Evolutionary conservation across 64 coral and sea anemone genomes (phyloP), one percentile per base, ranked within the genome.

Genomic region (Astreopora myriophthalma): DNA sequence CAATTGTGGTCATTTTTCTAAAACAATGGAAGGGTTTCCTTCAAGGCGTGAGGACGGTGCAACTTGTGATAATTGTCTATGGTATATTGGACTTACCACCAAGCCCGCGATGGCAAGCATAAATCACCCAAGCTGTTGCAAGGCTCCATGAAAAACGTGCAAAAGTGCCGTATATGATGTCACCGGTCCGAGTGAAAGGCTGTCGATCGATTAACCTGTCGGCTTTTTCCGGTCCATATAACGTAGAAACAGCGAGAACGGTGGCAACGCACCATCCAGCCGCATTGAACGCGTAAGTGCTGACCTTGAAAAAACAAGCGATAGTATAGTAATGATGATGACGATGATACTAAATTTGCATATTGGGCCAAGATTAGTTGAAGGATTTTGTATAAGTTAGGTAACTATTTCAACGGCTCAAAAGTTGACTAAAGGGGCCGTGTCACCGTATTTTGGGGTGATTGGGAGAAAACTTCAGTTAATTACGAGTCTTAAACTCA

Each of bases 101-200:
- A 14, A 74, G 55, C 6, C 87, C 79, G 14, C 40, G 73, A 58
- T 96, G 95, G 36, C 87, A 96, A 24, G 74, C 82, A 14, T 70
- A 90, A 69, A 89, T 85, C 2, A 96, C 86, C 95, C 95, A 93
- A 13, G 90, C 91, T 28, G 93, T 14, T 19, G 80, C 79, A 23
- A 92, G 46, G 12, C 90, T 78, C 91, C 89, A 93, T 2, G 80
- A 34, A 85, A 89, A 89, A 19, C 89, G 86, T 22, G 71, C 74
- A 20, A 93, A 93, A 9, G 86, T 67, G 26, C 77, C 94, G 60
- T 89, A 92, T 20, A 80, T 34, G 29, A 93, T 34, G 22, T 93
- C 78, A 22, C 74, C 80, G 42, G 48, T 24, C 14, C 10, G 33
- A 37, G 57, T 92, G 42, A 91, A 95, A 5, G 80, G 73, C 16